A percentile compares a stretch with the other conserved stretches of the same genome.
These are phyloP conservation scores for Linurgus olivaceus DNA, from an alignment of 2,797 vertebrate species.

Conservation along the genomic window DNA sequence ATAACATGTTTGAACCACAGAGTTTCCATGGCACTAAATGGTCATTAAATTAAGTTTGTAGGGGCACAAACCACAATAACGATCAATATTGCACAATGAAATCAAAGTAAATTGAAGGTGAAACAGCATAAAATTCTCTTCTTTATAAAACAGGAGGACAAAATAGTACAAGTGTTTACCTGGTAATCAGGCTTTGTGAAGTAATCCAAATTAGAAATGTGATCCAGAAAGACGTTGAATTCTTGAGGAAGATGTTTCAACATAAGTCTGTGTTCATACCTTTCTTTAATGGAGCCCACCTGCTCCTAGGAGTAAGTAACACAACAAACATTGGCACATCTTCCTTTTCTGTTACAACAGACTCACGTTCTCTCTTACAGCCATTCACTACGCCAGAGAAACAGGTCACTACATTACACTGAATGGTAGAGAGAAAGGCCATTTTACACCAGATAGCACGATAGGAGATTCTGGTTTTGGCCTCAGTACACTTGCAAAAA, in stretches of 20 bases:
- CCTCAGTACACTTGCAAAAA: background rate
- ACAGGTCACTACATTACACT: background rate
- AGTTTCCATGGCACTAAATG: background rate
- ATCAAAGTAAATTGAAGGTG: background rate
- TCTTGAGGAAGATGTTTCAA: conserved; percentile 95
- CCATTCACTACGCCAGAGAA: background rate
- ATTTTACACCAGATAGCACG: background rate
- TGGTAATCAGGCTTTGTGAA: conserved; percentile 98
- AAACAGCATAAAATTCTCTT: background rate
- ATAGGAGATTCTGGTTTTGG: background rate
- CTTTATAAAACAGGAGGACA: background rate
- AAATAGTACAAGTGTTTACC: conserved; percentile 75
- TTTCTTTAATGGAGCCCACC: conserved; percentile 96
- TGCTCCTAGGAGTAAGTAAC: conserved; percentile 86
- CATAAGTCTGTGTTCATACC: conserved; percentile 95
- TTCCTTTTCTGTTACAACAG: background rate
- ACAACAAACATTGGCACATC: background rate
- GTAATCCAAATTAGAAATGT: conserved; percentile 93
- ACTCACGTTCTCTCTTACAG: background rate
- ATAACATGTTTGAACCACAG: background rate
- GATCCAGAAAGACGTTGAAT: conserved; percentile 92
- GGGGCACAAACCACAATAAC: background rate
- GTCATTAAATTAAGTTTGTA: background rate
- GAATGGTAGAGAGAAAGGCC: background rate
- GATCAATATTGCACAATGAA: background rate